phyloP scores from a whole-genome alignment of 2,888 invertebrate species.

The Hemicrepidius hirtus region DNA sequence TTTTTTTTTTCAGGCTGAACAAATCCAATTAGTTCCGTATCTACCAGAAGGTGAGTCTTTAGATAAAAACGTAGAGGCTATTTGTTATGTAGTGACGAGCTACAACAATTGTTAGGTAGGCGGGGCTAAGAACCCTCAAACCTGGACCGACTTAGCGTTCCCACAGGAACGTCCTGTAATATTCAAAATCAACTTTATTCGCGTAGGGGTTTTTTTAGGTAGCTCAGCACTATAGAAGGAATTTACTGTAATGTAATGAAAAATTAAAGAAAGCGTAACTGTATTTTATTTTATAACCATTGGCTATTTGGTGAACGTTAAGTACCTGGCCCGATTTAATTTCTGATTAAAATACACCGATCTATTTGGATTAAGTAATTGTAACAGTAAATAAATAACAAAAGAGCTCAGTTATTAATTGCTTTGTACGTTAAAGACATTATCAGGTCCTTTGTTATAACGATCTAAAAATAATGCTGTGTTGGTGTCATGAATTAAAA shows the following conservation, averaged over 20 bases:
- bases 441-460: slow-evolving; percentile 55
- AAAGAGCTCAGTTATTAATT: slow-evolving; percentile 52
- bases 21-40: too few relatives aligned
- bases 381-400: slow-evolving; percentile 49
- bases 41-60: too few relatives aligned
- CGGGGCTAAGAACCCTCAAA: too few relatives aligned
- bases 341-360: slow-evolving; percentile 33
- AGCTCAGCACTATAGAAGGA: too few relatives aligned
- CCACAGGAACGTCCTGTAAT: too few relatives aligned
- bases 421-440: slow-evolving; percentile 54
- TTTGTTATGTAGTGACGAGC: too few relatives aligned
- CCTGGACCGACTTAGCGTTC: too few relatives aligned
- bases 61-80: too few relatives aligned
- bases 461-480: slow-evolving; percentile 54
- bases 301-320: neutral
- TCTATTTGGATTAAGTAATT: slow-evolving; percentile 33
- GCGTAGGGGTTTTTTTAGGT: too few relatives aligned
- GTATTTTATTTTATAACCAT: neutral
- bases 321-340: slow-evolving; percentile 34
- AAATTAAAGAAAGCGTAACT: neutral
- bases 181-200: too few relatives aligned
- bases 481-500: slow-evolving; percentile 54
- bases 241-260: neutral
- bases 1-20: too few relatives aligned
- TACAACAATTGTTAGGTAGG: too few relatives aligned